Percentiles rank a stretch among this genome's conserved stretches.
phyloP scores from a whole-genome alignment of 2,113 vertebrate genomes.

The Lipophrys pholis region DNA sequence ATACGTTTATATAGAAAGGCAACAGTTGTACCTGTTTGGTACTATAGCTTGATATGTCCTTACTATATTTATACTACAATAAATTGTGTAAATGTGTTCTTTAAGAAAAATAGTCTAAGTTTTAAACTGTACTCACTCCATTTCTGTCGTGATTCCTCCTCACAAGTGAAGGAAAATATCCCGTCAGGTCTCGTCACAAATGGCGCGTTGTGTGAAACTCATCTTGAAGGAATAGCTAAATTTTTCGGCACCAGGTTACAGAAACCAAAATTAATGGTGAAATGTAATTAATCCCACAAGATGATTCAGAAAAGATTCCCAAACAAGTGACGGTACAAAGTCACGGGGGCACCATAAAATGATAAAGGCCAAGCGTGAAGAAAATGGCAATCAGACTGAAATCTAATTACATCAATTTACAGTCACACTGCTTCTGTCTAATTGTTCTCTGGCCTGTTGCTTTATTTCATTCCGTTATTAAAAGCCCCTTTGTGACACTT shows the following conservation, averaged over 20 bases:
- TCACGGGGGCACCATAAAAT: conserved; percentile 36
- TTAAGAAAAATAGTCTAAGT: too few species aligned
- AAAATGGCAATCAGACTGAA: conserved; percentile 44
- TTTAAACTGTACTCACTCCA: too few species aligned
- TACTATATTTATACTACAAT: too few species aligned
- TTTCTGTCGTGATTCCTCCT: too few species aligned
- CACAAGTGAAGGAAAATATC: too few species aligned
- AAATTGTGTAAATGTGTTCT: too few species aligned
- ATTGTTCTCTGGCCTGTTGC: conserved; percentile 49
- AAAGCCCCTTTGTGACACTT: conserved; percentile 55
- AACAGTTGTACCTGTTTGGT: too few species aligned
- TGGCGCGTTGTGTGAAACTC: too few species aligned
- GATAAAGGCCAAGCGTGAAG: conserved; percentile 42
- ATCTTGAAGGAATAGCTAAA: background rate
- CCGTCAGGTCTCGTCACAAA: too few species aligned
- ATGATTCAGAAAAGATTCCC: conserved; percentile 21
- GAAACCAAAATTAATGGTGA: conserved; percentile 30
- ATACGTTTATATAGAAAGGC: too few species aligned
- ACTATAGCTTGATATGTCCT: too few species aligned
- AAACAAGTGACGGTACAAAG: conserved; percentile 32
- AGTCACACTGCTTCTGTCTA: conserved; percentile 49
- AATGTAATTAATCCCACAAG: conserved; percentile 19
- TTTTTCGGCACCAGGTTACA: conserved; percentile 23
- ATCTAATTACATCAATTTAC: conserved; percentile 60
- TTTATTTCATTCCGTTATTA: conserved; percentile 50